phyloP scores from a whole-genome alignment of 2,888 invertebrate species.

The Trissonchulus sp. region DNA sequence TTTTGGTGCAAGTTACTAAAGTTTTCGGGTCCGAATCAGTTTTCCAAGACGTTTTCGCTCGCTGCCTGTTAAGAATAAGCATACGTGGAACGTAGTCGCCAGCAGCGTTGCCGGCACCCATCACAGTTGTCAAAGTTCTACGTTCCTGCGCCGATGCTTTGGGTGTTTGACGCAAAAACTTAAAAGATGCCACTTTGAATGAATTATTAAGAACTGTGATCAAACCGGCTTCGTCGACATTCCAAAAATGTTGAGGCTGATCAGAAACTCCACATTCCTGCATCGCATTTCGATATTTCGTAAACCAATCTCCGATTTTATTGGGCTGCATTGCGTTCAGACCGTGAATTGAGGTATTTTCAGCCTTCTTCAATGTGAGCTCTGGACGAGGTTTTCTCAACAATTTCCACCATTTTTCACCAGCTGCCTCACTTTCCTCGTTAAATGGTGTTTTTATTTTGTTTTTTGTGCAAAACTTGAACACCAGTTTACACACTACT shows the following conservation, averaged over 20 bases:
- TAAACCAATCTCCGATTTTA: conserved; percentile 12
- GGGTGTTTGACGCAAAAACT: neutral
- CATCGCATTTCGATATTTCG: neutral
- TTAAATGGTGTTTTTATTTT: conserved; percentile 2
- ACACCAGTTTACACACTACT: conserved; percentile 3
- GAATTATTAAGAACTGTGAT: conserved; percentile 4
- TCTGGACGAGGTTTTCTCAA: neutral
- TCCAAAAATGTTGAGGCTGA: neutral
- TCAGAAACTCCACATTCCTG: neutral
- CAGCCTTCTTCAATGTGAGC: conserved; percentile 11
- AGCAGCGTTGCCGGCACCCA: conserved; percentile 6
- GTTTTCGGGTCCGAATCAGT: neutral
- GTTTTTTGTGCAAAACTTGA: neutral
- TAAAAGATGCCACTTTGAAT: neutral
- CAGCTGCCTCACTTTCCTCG: neutral
- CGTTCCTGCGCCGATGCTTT: neutral
- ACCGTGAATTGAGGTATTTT: neutral
- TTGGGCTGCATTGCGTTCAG: neutral
- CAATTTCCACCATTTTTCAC: conserved; percentile 9
- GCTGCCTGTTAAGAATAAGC: neutral
- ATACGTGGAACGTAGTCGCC: conserved; percentile 9
- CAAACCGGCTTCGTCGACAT: conserved; percentile 20
- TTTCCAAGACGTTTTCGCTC: neutral
- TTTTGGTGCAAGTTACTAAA: neutral
- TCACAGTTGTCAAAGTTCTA: conserved; percentile 3